Evolutionary conservation across 2,113 vertebrate genomes (phyloP).

Genomic region (Emydura subglobosa): DNA sequence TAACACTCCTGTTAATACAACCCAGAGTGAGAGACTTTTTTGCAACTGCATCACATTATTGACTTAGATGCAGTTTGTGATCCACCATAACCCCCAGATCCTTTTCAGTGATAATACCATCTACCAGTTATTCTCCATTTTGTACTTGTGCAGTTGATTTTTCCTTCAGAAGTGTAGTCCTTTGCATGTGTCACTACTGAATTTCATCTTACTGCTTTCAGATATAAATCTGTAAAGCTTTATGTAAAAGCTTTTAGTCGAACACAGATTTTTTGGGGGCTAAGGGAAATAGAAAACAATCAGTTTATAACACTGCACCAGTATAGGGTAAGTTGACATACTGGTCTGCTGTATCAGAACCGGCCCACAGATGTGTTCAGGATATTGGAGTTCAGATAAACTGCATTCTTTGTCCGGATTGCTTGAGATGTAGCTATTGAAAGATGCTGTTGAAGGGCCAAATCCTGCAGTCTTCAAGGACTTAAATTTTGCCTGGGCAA

Average conservation of each 20-base stretch:
- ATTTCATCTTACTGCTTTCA: background rate
- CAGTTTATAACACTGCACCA: background rate
- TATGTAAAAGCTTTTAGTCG: background rate
- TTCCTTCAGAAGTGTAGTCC: background rate
- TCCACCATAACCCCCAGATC: background rate
- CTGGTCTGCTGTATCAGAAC: accelerated
- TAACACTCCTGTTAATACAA: background rate
- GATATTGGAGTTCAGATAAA: background rate
- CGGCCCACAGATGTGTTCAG: accelerated
- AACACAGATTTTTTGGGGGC: background rate
- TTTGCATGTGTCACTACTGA: background rate
- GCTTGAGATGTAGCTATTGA: background rate
- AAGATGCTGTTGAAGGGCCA: background rate
- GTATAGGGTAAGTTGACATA: background rate
- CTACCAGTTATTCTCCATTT: background rate
- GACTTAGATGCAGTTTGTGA: background rate
- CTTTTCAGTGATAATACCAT: background rate
- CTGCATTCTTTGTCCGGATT: background rate
- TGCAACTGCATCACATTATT: background rate
- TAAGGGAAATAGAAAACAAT: background rate
- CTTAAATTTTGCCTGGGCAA: background rate
- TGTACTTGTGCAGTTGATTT: background rate
- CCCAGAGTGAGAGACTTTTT: background rate
- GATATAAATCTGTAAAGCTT: background rate
- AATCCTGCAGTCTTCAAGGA: background rate